phyloP scores from a whole-genome alignment of 30 jellyfish, hydroid and myxozoan species.

The Morbakka virulenta region DNA sequence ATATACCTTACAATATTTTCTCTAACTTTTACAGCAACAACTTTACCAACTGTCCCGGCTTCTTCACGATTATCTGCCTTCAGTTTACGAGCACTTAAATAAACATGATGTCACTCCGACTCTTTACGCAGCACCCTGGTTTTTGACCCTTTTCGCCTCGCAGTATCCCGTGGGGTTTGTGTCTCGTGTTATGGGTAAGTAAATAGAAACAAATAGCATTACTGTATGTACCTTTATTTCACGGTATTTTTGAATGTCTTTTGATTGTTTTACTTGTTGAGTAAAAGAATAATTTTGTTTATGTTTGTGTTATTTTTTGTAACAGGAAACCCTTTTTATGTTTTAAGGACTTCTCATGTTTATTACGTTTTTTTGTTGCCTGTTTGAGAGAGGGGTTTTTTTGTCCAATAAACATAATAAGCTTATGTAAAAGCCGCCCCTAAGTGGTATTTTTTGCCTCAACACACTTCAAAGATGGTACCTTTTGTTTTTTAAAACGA shows the following conservation, averaged over 20 bases:
- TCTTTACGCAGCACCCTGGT: conserved; percentile 98
- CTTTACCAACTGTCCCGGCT: conserved; percentile 89
- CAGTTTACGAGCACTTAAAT: conserved; percentile 79
- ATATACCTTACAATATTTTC: too few relatives aligned
- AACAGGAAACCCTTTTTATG: too few relatives aligned
- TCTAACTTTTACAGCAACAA: conserved; percentile 77
- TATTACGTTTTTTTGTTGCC: too few relatives aligned
- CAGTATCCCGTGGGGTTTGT: conserved; percentile 93
- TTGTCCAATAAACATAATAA: too few relatives aligned
- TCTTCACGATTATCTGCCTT: conserved; percentile 89
- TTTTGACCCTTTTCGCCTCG: conserved; percentile 92
- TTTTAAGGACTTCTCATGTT: too few relatives aligned
- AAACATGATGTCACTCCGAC: conserved; percentile 97
- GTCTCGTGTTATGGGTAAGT: conserved; percentile 88
- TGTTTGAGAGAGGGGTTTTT: too few relatives aligned
- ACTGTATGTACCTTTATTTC: not conserved
- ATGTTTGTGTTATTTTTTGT: not conserved
- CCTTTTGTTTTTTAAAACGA: too few relatives aligned
- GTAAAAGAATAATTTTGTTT: not conserved
- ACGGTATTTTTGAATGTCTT: too few relatives aligned
- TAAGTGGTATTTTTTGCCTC: too few relatives aligned
- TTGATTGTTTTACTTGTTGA: too few relatives aligned
- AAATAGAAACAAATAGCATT: not conserved
- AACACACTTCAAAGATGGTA: too few relatives aligned
- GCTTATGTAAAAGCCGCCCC: too few relatives aligned